These are phyloP conservation scores for Melangyna quadrimaculata DNA, from an alignment of 2,888 invertebrate species.

Conservation along the genomic window DNA sequence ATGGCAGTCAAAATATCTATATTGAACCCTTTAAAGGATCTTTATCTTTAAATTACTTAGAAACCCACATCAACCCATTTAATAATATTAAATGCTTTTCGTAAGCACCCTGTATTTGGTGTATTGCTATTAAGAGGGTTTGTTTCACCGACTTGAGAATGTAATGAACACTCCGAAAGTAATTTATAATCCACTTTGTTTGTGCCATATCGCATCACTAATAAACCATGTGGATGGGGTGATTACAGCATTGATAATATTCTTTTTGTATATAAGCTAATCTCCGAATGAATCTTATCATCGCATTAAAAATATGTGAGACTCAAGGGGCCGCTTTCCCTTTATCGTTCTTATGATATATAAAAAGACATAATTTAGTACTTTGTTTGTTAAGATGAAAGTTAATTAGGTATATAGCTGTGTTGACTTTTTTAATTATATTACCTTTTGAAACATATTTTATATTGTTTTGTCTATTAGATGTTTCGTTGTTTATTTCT, in stretches of 20 bases:
- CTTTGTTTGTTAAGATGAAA: not conserved
- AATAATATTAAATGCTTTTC: not conserved
- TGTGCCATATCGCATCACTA: not conserved
- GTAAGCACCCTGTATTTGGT: not conserved
- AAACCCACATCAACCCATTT: not conserved
- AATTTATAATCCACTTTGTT: conserved; percentile 59
- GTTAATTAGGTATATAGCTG: not conserved
- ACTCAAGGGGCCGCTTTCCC: not conserved
- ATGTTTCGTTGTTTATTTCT: too few species aligned
- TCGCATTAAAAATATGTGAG: not conserved
- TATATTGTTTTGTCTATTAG: too few species aligned
- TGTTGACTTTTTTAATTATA: not conserved
- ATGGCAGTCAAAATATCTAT: too few species aligned
- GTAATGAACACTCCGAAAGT: conserved; percentile 53
- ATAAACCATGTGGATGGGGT: conserved; percentile 14
- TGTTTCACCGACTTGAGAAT: not conserved
- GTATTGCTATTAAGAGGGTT: not conserved
- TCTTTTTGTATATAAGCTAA: conserved; percentile 16
- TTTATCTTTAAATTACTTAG: too few species aligned
- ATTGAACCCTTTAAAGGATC: too few species aligned
- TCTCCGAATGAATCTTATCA: not conserved
- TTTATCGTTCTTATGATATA: not conserved
- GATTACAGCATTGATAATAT: conserved; percentile 16
- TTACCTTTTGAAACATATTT: not conserved
- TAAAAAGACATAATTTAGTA: not conserved